Percentiles rank a stretch among this genome's conserved stretches.
Evolutionary conservation across 30 jellyfish, hydroid and myxozoan species (phyloP).

Genomic region (Hydractinia echinata): DNA sequence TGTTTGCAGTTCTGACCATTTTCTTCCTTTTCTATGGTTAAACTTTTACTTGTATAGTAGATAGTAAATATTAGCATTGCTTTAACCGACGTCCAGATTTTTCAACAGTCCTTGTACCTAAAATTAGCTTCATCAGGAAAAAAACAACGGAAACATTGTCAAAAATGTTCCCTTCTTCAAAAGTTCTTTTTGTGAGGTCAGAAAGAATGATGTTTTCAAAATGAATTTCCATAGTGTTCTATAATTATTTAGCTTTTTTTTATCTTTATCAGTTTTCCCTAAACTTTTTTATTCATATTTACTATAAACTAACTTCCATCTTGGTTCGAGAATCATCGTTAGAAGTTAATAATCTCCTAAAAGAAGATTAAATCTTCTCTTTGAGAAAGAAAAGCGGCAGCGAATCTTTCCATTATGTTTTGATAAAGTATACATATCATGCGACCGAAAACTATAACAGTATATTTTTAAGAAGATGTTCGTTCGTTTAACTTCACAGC

Average conservation of each 20-base stretch:
- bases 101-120: background rate
- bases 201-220: background rate
- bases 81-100: background rate
- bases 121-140: background rate
- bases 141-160: background rate
- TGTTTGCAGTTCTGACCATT: slow-evolving; percentile 3
- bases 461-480: too few species aligned
- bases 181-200: background rate
- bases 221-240: background rate
- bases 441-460: too few species aligned
- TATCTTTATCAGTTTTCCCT: background rate
- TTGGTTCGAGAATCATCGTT: too few species aligned
- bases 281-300: background rate
- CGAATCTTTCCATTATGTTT: too few species aligned
- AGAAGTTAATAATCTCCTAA: too few species aligned
- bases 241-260: background rate
- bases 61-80: background rate
- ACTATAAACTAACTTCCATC: too few species aligned
- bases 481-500: too few species aligned
- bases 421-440: too few species aligned
- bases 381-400: too few species aligned
- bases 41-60: background rate
- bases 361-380: too few species aligned
- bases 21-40: background rate
- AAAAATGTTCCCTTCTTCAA: background rate